Evolutionary conservation across 2,113 vertebrate species (phyloP), one percentile per base, ranked within the genome.

Genomic region (Natator depressus): DNA sequence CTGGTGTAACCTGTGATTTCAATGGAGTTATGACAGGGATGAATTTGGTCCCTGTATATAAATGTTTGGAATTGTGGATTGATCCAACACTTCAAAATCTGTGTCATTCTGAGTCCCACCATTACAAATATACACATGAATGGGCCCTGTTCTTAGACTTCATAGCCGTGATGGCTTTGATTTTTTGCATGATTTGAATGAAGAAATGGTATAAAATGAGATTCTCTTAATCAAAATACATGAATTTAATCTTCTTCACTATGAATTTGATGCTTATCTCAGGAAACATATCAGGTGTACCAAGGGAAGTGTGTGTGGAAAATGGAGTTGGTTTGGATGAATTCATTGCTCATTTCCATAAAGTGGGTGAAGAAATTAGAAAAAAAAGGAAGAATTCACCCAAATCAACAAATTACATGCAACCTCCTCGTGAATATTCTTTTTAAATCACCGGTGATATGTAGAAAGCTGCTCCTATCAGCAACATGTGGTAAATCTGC

Each of bases 111-210:
- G 54, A 93, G 89, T 92, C 22, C 11, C 82, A 89, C 88, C 92
- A 95, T 93, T 97, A 96, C 97, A 98, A 96, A 97, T 93, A 95
- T 2, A 96, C 93, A 89, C 62, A 95, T 91, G 93, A 93, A 91
- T 89, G 90, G 50, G 80, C 78, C 87, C 82, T 93, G 89, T n/a
- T 90, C 80, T 88, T 42, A 42, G 27, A 84, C 31, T 93, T 87
- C 80, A 84, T 10, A 83, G 49, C 82, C 9, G 31, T 81, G 80
- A 78, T 80, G 89, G 31, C 31, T 82, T 93, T 38, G 27, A 89
- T 89, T 89, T 53, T 85, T 85, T 84, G 88, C 57, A 93, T 72
- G 93, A 82, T 95, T 85, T n/a, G 75, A 76, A 87, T 57, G 3
- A 4, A 54, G 12, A 87, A 91, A 75, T 13, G 8, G 76, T 91